A percentile compares a stretch with the other conserved stretches of the same genome.
Conservation (phyloP, 2,113 vertebrate genomes). For the Mesembrinibis cayennensis region DNA sequence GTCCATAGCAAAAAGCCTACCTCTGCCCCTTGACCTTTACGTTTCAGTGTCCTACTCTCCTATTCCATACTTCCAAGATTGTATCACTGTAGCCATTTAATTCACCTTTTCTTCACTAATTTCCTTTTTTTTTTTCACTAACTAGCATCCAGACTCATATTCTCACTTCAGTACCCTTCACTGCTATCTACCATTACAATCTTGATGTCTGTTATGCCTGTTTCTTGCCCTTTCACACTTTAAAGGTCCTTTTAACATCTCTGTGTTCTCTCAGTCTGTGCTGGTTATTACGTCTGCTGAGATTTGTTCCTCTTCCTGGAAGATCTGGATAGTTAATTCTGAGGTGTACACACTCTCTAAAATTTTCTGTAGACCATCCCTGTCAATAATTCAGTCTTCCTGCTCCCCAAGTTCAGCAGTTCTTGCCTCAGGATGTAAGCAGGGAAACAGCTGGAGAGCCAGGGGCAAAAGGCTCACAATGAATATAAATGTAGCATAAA, state of each 20-base stretch:
- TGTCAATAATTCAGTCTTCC: background rate
- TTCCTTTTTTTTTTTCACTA: background rate
- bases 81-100: background rate
- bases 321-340: background rate
- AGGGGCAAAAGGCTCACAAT: slow-evolving; percentile 18
- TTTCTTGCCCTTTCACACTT: background rate
- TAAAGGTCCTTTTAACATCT: background rate
- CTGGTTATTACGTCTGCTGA: background rate
- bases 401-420: slow-evolving; percentile 17
- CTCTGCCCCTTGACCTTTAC: background rate
- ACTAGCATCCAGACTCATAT: background rate
- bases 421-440: slow-evolving; percentile 8
- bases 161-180: background rate
- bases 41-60: background rate
- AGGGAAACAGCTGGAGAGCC: slow-evolving; percentile 45
- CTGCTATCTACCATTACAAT: background rate
- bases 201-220: background rate
- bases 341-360: background rate
- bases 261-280: background rate
- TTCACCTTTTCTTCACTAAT: background rate
- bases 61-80: background rate
- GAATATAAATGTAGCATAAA: slow-evolving; percentile 19
- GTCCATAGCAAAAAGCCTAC: background rate
- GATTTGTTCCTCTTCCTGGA: background rate
- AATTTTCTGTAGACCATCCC: background rate